Percentiles rank a stretch among this genome's conserved stretches.
phyloP scores from a whole-genome alignment of 2,888 invertebrate genomes.

The Philopedon plagiatum region DNA sequence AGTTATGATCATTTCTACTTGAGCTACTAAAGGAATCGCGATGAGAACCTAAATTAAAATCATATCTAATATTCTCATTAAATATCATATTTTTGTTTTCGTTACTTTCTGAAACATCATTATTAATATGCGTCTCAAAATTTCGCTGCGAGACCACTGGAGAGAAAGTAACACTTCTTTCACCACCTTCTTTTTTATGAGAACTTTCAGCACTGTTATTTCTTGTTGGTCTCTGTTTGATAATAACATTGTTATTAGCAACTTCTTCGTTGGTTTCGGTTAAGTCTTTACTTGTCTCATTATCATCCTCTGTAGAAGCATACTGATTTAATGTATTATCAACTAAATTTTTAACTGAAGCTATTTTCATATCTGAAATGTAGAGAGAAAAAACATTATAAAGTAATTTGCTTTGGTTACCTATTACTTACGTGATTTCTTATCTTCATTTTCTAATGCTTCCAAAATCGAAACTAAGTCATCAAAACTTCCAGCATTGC shows the following conservation, averaged over 20 bases:
- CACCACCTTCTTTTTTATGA: slow-evolving; percentile 29
- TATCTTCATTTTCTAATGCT: slow-evolving; percentile 69
- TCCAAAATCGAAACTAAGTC: slow-evolving; percentile 69
- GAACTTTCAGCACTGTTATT: slow-evolving; percentile 2
- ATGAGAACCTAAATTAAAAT: not conserved
- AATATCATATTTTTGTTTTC: slow-evolving; percentile 6
- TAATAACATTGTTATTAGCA: slow-evolving; percentile 1
- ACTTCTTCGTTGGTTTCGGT: not conserved
- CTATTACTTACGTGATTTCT: slow-evolving; percentile 66
- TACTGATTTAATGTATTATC: slow-evolving; percentile 57
- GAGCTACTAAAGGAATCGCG: slow-evolving; percentile 45
- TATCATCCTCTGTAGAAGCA: slow-evolving; percentile 21
- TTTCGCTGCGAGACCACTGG: slow-evolving; percentile 48
- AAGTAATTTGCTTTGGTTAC: not conserved
- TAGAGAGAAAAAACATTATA: not conserved
- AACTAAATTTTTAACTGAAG: slow-evolving; percentile 63
- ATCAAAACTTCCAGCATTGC: slow-evolving; percentile 63
- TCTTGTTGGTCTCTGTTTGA: not conserved
- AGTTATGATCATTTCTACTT: slow-evolving; percentile 53
- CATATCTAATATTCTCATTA: not conserved
- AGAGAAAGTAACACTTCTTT: slow-evolving; percentile 53
- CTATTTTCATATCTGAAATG: slow-evolving; percentile 62
- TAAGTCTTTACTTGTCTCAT: not conserved
- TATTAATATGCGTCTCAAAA: slow-evolving; percentile 45
- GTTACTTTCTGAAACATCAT: slow-evolving; percentile 17